Conservation (phyloP, 2,113 vertebrate genomes). For the Brienomyrus longianalis region DNA sequence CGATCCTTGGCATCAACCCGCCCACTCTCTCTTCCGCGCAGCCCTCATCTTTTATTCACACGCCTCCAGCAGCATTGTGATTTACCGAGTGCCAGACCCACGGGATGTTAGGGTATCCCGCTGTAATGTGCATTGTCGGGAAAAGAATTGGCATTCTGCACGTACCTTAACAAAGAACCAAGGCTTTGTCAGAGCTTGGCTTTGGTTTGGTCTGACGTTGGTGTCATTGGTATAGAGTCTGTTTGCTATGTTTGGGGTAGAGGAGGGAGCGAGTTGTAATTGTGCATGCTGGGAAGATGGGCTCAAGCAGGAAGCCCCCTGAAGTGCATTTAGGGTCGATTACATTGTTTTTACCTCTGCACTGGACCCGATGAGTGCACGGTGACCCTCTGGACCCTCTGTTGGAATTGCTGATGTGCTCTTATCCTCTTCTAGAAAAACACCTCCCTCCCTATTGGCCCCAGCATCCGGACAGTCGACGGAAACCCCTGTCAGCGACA, state of each 20-base stretch:
- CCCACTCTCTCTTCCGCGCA: background rate
- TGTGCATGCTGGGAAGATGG: background rate
- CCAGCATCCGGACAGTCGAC: background rate
- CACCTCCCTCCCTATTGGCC: background rate
- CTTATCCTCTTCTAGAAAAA: background rate
- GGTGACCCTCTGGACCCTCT: background rate
- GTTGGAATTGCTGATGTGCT: background rate
- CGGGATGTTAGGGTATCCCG: slow-evolving; percentile 37
- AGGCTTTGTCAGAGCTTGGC: background rate
- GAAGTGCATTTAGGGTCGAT: background rate
- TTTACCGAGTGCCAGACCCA: slow-evolving; percentile 14
- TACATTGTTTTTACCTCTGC: background rate
- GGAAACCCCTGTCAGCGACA: background rate
- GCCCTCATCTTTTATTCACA: background rate
- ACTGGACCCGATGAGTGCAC: background rate
- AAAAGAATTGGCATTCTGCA: background rate
- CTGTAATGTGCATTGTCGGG: background rate
- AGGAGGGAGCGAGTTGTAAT: background rate
- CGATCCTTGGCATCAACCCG: background rate
- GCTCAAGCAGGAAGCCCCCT: background rate
- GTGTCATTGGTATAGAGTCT: background rate
- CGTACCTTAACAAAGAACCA: background rate
- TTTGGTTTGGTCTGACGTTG: background rate
- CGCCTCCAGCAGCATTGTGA: background rate
- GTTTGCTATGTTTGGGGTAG: background rate